phyloP scores from a whole-genome alignment of 2,888 invertebrate genomes.

The Meiosimyza platycephala region DNA sequence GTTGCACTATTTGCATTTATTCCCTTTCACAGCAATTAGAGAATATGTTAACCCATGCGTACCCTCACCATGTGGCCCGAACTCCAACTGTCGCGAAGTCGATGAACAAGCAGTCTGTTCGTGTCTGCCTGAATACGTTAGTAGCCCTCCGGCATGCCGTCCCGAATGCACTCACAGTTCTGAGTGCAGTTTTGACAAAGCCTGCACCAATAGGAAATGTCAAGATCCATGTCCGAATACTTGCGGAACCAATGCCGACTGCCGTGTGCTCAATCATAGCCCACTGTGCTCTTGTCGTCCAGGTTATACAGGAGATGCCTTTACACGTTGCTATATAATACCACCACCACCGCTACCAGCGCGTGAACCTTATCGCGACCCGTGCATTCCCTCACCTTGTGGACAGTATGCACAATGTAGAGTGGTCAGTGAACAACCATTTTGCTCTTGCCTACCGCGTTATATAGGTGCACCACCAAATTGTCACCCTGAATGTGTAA shows the following conservation, averaged over 20 bases:
- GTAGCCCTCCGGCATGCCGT: constrained; percentile 76
- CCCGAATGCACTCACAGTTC: constrained; percentile 74
- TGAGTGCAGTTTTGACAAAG: constrained; percentile 71
- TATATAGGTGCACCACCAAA: constrained; percentile 77
- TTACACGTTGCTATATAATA: constrained; percentile 72
- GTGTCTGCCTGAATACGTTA: constrained; percentile 72
- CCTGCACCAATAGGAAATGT: constrained; percentile 74
- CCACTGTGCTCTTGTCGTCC: constrained; percentile 73
- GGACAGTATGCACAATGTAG: constrained; percentile 77
- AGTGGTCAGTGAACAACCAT: constrained; percentile 72
- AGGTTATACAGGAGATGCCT: constrained; percentile 79
- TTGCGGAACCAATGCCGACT: constrained; percentile 74
- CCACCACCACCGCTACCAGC: constrained; percentile 56
- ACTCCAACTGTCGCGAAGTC: constrained; percentile 76
- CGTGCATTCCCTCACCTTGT: constrained; percentile 76
- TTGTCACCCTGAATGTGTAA: constrained; percentile 78
- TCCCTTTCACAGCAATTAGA: constrained; percentile 44
- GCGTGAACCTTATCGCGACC: constrained; percentile 66
- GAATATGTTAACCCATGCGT: constrained; percentile 74
- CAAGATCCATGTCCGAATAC: constrained; percentile 73
- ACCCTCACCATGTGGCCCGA: constrained; percentile 81
- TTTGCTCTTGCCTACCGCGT: constrained; percentile 73
- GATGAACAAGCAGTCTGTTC: constrained; percentile 74
- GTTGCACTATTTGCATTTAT: constrained; percentile 2
- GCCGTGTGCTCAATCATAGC: constrained; percentile 71